A percentile compares a stretch with the other conserved stretches of the same genome.
phyloP scores from a whole-genome alignment of 2,888 invertebrate genomes.

The Dolichomitus sp. region DNA sequence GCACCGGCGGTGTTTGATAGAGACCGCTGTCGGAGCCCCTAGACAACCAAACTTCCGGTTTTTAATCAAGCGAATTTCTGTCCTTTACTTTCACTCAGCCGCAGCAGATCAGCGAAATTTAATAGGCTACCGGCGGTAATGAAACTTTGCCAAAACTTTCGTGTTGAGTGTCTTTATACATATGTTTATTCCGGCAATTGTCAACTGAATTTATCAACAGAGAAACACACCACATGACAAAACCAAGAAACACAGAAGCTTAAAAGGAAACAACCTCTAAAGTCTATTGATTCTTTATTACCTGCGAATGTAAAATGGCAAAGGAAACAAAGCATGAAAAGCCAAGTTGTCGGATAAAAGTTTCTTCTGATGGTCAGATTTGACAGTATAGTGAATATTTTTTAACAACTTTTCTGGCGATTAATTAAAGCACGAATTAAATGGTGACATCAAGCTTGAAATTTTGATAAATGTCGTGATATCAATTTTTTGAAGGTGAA shows the following conservation, averaged over 20 bases:
- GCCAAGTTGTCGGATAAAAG: too few relatives aligned
- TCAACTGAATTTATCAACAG: too few relatives aligned
- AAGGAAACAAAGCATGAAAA: too few relatives aligned
- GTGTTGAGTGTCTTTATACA: conserved; percentile 1
- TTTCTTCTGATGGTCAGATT: not conserved
- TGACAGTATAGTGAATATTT: not conserved
- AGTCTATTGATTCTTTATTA: too few relatives aligned
- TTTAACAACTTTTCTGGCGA: not conserved
- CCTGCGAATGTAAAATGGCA: too few relatives aligned
- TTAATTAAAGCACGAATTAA: not conserved
- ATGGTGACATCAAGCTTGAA: not conserved
- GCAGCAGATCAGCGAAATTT: conserved; percentile 15
- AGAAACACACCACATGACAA: too few relatives aligned
- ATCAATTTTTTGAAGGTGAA: not conserved
- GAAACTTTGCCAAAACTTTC: conserved; percentile 22
- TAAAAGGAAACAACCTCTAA: too few relatives aligned
- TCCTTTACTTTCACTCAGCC: conserved; percentile 1
- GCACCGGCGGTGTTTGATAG: conserved; percentile 88
- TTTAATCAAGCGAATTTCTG: conserved; percentile 49
- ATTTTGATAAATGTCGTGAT: not conserved
- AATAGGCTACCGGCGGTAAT: conserved; percentile 14
- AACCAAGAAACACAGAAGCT: not conserved
- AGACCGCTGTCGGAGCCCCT: conserved; percentile 89
- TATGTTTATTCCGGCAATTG: too few relatives aligned
- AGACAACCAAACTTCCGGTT: conserved; percentile 75